Evolutionary conservation across 2,888 invertebrate genomes (phyloP).

Genomic region (Aphelenchoides bicaudatus): DNA sequence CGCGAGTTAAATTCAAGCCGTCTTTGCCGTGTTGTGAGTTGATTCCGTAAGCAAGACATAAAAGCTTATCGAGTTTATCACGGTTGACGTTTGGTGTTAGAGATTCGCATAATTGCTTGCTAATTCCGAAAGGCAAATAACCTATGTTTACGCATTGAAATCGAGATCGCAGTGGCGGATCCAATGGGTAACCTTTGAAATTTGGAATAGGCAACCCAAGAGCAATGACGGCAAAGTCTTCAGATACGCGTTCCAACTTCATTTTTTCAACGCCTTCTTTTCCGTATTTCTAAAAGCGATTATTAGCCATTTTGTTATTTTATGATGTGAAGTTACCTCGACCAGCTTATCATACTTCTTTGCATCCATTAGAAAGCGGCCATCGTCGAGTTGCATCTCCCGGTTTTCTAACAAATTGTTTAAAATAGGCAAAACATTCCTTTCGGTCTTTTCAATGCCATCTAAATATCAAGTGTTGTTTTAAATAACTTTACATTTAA

Average conservation of each 20-base stretch:
- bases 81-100: slow-evolving; percentile 66
- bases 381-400: slow-evolving; percentile 97
- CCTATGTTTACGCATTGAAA: slow-evolving; percentile 85
- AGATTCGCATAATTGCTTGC: slow-evolving; percentile 32
- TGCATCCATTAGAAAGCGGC: slow-evolving; percentile 83
- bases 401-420: slow-evolving; percentile 93
- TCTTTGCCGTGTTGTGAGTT: slow-evolving; percentile 69
- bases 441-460: slow-evolving; percentile 93
- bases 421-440: slow-evolving; percentile 89
- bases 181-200: slow-evolving; percentile 85
- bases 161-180: slow-evolving; percentile 83
- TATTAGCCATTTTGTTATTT: background rate
- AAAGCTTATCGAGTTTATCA: slow-evolving; percentile 68
- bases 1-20: slow-evolving; percentile 77
- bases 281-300: slow-evolving; percentile 71
- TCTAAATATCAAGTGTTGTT: too few species aligned
- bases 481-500: too few species aligned
- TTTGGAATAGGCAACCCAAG: slow-evolving; percentile 83
- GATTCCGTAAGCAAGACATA: slow-evolving; percentile 77
- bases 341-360: slow-evolving; percentile 82
- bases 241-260: slow-evolving; percentile 85
- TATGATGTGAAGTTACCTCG: slow-evolving; percentile 66
- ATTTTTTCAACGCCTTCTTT: slow-evolving; percentile 75
- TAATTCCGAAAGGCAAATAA: slow-evolving; percentile 65
- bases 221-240: slow-evolving; percentile 86